Conservation (phyloP, 2,888 invertebrate species). For the Polylopha cassiicola region DNA sequence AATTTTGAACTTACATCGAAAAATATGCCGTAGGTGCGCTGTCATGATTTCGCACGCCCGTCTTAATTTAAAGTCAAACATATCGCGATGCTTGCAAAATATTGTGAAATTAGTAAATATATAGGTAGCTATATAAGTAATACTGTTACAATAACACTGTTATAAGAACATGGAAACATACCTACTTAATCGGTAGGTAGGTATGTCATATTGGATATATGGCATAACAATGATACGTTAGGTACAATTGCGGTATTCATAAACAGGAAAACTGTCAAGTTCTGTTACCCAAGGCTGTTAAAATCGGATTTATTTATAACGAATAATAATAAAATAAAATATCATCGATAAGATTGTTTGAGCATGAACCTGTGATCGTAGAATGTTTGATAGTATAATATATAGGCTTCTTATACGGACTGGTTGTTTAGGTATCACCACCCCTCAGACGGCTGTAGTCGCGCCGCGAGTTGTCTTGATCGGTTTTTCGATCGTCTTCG, state of each 20-base stretch:
- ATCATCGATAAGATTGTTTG: constrained; percentile 12
- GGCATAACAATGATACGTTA: too few species aligned
- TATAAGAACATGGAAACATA: too few species aligned
- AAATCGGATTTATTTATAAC: too few species aligned
- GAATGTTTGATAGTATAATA: constrained; percentile 5
- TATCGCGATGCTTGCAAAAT: constrained; percentile 25
- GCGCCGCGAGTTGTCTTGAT: constrained; percentile 65
- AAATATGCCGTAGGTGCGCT: constrained; percentile 31
- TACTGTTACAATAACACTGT: too few species aligned
- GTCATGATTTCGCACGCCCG: constrained; percentile 33
- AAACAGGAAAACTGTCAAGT: constrained; percentile 21
- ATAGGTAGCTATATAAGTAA: too few species aligned
- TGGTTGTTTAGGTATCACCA: constrained; percentile 71
- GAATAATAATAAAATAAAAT: too few species aligned
- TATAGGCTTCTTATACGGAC: constrained; percentile 48
- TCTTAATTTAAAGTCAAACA: constrained; percentile 35
- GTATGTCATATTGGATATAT: too few species aligned
- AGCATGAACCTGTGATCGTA: constrained; percentile 14
- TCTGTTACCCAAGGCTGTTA: constrained; percentile 8
- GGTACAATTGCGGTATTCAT: constrained; percentile 3
- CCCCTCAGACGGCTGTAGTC: constrained; percentile 67
- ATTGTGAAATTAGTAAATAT: constrained; percentile 37
- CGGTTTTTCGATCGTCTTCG: constrained; percentile 67
- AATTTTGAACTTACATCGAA: constrained; percentile 30
- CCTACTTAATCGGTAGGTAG: too few species aligned